phyloP scores from a whole-genome alignment of 2,113 vertebrate genomes.

The Mystacornis crossleyi region DNA sequence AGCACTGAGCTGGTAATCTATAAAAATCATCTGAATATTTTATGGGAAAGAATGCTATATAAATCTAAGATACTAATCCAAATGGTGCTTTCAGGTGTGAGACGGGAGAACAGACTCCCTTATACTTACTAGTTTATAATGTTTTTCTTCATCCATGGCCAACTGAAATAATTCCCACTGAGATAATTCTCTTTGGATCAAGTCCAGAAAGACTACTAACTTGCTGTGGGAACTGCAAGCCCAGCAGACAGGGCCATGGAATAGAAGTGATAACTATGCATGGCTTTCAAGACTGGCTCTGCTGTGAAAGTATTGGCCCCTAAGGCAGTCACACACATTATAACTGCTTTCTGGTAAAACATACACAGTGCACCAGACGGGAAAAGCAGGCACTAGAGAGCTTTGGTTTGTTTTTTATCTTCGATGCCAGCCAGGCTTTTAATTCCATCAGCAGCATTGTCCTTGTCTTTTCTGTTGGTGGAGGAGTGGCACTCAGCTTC shows the following conservation, averaged over 20 bases:
- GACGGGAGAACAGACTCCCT: neutral
- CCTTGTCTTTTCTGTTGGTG: neutral
- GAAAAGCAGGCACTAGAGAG: neutral
- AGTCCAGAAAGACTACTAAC: neutral
- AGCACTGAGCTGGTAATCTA: neutral
- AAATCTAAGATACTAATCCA: neutral
- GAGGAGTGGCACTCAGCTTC: neutral
- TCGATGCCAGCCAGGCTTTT: neutral
- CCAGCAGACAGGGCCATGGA: neutral
- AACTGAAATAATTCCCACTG: conserved; percentile 1
- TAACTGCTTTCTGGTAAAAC: conserved; percentile 10
- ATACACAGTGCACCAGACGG: neutral
- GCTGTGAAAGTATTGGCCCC: neutral
- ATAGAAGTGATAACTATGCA: neutral
- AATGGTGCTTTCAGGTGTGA: neutral
- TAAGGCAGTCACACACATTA: neutral
- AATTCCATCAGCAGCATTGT: neutral
- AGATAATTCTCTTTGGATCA: neutral
- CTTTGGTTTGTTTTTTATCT: neutral
- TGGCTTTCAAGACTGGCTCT: neutral
- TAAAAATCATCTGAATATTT: neutral
- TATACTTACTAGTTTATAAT: neutral
- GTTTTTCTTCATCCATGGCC: neutral
- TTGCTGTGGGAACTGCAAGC: conserved; percentile 8
- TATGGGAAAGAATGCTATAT: neutral